Base-by-base conservation (phyloP, 2,113 vertebrate genomes). In the Pygoscelis antarcticus region DNA sequence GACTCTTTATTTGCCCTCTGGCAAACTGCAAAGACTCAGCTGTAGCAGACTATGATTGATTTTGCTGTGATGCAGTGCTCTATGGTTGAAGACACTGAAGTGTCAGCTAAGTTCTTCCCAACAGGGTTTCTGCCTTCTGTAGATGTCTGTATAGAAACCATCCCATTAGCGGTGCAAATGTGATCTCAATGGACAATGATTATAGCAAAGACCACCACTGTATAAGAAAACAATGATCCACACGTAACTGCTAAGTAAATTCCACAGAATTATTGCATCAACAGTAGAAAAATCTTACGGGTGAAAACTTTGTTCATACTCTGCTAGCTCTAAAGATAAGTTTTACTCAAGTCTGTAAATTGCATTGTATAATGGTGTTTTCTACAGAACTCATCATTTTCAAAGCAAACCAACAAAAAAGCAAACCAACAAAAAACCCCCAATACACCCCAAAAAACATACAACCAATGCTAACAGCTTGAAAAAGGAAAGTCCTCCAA, bases 1-100 rank as follows among this genome's bases (percentile, higher is more conserved):
- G 65, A 87, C 55, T 81, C 51, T 74, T 89, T 51, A 78, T 82
- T 87, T 93, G 81, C 81, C 95, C 77, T 87, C 34, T 13, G 34
- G 93, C 84, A 93, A 29, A 27, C 1, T 40, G 46, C 21, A 49
- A 57, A 52, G 36, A 8, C 49, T 89, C 76, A 61, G 72, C 46
- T 87, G 55, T 51, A 58, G 81, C 69, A 89, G 72, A 26, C 25
- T 46, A 29, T 34, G 81, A 94, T 62, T 15, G 77, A 93, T 82
- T 89, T 32, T 46, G 84, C 55, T 66, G 49, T 12, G 77, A 57
- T 52, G 55, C 60, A 62, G 49, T 21, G 11, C 46, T 77, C 68
- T 17, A 8, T 16, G n/a, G 70, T 10, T 83, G 72, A 74, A 46
- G 72, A 96, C 0, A 2, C 40, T 25, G 4, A 75, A 87, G 65